Evolutionary conservation across 2,797 vertebrate species (phyloP), one percentile per base, ranked within the genome.

Genomic region (Masticophis lateralis): DNA sequence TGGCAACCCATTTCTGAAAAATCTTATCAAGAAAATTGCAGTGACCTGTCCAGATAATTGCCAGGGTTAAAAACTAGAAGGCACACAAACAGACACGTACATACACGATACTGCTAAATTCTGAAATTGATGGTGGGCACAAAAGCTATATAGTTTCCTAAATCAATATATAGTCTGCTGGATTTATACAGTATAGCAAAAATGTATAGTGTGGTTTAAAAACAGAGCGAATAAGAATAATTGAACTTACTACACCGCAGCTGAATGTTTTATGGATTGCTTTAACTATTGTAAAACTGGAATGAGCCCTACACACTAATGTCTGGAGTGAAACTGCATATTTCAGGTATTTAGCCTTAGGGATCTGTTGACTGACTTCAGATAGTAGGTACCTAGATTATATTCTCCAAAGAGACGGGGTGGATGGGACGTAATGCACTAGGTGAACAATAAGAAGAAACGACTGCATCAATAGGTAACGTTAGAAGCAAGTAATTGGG

Each of bases 31-130:
- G 20, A 47, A 83, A 83, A 83, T 20, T 83, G 1, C 37, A 83
- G 9, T 43, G 37, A 25, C 10, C 1, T 83, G 1, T 47, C 74
- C 66, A 69, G 66, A 32, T n/a, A 79, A 22, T 79, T 22, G 18
- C 18, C 69, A 22, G 32, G 32, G 8, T 18, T 74, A 37, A 74
- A 37, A 74, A 37, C n/a, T 79, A 16, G 32, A 20, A 43, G 32
- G 18, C 14, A 32, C 10, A 4, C 25, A 10, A 10, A 4, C 13
- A 2, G 4, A 0, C 63, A n/a, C 1, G 1, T 8, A 2, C 18
- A 4, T 2, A 43, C 2, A 79, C 3, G 0, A 37, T 74, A 74
- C 66, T 25, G 37, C 20, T 83, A 25, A 83, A 83, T 20, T 83
- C 20, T 83, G 37, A 83, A 83, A 83, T 43, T 47, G 20, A 18